Conservation (phyloP, 1,140 invertebrate genomes). For the Nephila pilipes region DNA sequence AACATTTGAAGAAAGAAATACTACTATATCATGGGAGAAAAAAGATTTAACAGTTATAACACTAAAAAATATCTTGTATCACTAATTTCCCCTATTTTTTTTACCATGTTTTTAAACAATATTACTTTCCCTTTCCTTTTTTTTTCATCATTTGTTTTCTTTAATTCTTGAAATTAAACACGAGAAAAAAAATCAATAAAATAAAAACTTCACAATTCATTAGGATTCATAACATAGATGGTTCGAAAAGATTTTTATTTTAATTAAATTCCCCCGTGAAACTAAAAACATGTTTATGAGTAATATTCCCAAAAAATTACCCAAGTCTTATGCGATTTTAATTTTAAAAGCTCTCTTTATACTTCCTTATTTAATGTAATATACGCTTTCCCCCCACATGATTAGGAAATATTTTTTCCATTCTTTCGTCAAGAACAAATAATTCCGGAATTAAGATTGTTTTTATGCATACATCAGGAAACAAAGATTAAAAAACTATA, state of each 20-base stretch:
- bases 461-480: not conserved
- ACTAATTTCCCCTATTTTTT: too few species aligned
- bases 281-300: not conserved
- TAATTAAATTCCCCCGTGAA: not conserved
- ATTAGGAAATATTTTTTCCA: not conserved
- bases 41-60: too few species aligned
- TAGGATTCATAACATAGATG: too few species aligned
- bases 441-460: constrained; percentile 9
- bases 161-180: too few species aligned
- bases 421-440: not conserved
- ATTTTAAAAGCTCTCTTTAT: not conserved
- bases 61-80: too few species aligned
- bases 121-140: too few species aligned
- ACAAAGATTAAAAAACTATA: constrained; percentile 35
- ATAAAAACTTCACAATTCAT: too few species aligned
- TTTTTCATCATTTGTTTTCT: too few species aligned
- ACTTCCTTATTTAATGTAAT: not conserved
- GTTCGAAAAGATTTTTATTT: not conserved
- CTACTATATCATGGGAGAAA: too few species aligned
- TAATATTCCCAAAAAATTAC: not conserved
- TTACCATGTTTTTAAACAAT: too few species aligned
- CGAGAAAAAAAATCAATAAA: too few species aligned
- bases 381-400: not conserved
- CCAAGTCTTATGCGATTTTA: not conserved
- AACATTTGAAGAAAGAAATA: too few species aligned